Evolutionary conservation across 2,113 vertebrate species (phyloP).

Genomic region (Neogobius melanostomus): DNA sequence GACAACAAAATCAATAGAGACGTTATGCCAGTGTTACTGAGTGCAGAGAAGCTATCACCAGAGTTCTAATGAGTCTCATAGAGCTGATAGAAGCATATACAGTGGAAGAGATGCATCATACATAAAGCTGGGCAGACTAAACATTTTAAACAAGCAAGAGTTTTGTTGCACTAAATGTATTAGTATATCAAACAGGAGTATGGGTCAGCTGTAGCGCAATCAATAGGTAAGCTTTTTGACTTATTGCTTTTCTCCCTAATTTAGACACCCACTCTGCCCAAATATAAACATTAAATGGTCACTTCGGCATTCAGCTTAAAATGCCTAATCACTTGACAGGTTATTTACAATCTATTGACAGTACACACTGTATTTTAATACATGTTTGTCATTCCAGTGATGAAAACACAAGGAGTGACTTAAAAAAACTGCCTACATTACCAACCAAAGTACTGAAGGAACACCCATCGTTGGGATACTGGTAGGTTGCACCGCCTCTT

Average conservation of each 20-base stretch:
- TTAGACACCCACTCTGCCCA: too few relatives aligned
- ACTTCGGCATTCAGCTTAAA: too few relatives aligned
- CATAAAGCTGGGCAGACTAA: background rate
- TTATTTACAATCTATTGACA: background rate
- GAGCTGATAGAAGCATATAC: constrained; percentile 42
- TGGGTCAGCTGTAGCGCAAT: too few relatives aligned
- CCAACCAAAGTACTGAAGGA: constrained; percentile 97
- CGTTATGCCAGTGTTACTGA: constrained; percentile 49
- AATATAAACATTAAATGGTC: too few relatives aligned
- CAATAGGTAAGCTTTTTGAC: too few relatives aligned
- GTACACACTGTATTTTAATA: background rate
- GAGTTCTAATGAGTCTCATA: constrained; percentile 64
- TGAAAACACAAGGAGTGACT: constrained; percentile 88
- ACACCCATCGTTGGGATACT: constrained; percentile 96
- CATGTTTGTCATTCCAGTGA: constrained; percentile 75
- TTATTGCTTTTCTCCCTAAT: too few relatives aligned
- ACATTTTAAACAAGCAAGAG: background rate
- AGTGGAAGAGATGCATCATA: background rate
- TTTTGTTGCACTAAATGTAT: too few relatives aligned
- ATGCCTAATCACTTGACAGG: too few relatives aligned
- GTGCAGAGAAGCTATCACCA: constrained; percentile 50
- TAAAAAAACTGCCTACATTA: constrained; percentile 95
- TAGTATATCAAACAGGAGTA: too few relatives aligned
- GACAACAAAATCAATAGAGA: constrained; percentile 61
- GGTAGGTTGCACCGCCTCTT: constrained; percentile 70